phyloP scores from a whole-genome alignment of 2,797 vertebrate species.

The Arnoldichthys spilopterus region DNA sequence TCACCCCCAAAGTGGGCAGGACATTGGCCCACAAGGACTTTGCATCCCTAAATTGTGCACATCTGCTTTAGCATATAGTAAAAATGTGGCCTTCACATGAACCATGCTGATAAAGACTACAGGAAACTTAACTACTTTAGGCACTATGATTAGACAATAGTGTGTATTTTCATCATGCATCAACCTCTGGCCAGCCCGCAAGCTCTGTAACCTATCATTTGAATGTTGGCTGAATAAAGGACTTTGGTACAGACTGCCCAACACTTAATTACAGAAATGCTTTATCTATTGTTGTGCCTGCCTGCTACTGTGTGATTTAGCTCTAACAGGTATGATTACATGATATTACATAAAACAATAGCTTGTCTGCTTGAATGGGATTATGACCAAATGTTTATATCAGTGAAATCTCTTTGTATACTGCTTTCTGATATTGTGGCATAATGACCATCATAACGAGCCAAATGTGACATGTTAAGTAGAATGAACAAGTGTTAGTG shows the following conservation, averaged over 20 bases:
- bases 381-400: neutral
- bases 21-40: too few species aligned
- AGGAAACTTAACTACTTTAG: neutral
- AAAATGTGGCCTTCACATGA: neutral
- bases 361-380: neutral
- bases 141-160: neutral
- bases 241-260: neutral
- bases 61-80: too few species aligned
- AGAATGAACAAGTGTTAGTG: neutral
- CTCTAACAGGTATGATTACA: neutral
- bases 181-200: neutral
- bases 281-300: constrained; percentile 15
- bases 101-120: neutral
- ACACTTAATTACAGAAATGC: neutral
- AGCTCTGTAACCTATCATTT: constrained; percentile 1
- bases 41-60: too few species aligned
- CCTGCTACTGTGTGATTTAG: neutral
- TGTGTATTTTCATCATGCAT: neutral
- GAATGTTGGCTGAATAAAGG: neutral
- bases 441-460: neutral
- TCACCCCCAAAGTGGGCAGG: too few species aligned
- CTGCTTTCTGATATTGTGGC: neutral
- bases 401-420: neutral
- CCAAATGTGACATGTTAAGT: neutral
- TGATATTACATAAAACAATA: neutral